Evolutionary conservation across 1,140 invertebrate species (phyloP).

Genomic region (Chymomyza costata): DNA sequence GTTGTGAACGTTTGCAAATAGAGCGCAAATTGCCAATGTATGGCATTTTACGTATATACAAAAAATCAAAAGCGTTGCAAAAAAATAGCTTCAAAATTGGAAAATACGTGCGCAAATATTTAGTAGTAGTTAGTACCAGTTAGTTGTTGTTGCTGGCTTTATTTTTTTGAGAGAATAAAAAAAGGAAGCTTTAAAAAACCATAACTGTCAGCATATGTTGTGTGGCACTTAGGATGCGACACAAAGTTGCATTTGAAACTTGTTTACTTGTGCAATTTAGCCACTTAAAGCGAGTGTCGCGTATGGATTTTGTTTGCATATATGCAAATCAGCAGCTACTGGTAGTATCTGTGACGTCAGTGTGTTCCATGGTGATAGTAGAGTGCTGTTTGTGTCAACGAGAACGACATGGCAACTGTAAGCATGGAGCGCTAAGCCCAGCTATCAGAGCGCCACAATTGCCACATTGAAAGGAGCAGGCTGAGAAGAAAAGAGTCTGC

Average conservation of each 20-base stretch:
- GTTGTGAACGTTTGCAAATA: slow-evolving; percentile 31
- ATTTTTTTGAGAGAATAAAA: background rate
- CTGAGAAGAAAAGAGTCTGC: no score
- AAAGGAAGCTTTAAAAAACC: background rate
- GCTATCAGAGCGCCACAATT: slow-evolving; percentile 52
- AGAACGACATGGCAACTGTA: background rate
- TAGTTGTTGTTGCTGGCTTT: no score
- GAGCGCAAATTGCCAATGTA: slow-evolving; percentile 12
- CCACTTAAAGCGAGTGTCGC: slow-evolving; percentile 28
- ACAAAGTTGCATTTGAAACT: slow-evolving; percentile 28
- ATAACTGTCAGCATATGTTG: background rate
- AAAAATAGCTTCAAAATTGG: slow-evolving; percentile 1
- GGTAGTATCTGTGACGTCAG: slow-evolving; percentile 1
- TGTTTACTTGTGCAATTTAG: slow-evolving; percentile 57
- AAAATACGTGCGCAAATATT: no score
- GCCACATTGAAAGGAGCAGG: background rate
- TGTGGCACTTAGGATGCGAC: slow-evolving; percentile 7
- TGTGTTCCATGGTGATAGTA: slow-evolving; percentile 4
- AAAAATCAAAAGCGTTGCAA: background rate
- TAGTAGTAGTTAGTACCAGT: no score
- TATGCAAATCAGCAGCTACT: slow-evolving; percentile 34
- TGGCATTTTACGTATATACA: slow-evolving; percentile 1
- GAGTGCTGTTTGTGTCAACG: slow-evolving; percentile 6
- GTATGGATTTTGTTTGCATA: slow-evolving; percentile 41
- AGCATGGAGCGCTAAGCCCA: slow-evolving; percentile 41